Conservation (phyloP, 2,113 vertebrate species). For the Cololabis saira region DNA sequence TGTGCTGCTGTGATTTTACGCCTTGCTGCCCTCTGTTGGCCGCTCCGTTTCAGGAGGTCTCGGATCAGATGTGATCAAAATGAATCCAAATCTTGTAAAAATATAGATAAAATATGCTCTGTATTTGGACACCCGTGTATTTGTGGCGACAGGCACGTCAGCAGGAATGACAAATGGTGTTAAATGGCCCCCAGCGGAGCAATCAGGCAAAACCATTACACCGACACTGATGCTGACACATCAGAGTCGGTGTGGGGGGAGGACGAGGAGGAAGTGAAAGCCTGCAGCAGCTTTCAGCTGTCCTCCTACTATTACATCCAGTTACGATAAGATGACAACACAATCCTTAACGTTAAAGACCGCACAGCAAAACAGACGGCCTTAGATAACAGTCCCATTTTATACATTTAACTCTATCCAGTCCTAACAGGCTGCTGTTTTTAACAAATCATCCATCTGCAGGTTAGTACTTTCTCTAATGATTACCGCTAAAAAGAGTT, state of each 20-base stretch:
- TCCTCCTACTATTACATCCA: constrained; percentile 6
- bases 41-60: too few species aligned
- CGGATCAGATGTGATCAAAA: too few species aligned
- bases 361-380: too few species aligned
- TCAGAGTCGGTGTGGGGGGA: constrained; percentile 27
- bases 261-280: constrained; percentile 8
- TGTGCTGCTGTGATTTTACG: constrained; percentile 16
- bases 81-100: too few species aligned
- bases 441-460: too few species aligned
- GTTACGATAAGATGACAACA: not conserved
- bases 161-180: constrained; percentile 17
- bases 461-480: too few species aligned
- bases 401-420: too few species aligned
- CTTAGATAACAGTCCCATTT: too few species aligned
- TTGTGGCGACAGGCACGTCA: not conserved
- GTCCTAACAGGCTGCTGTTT: too few species aligned
- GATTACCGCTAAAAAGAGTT: too few species aligned
- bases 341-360: not conserved
- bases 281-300: constrained; percentile 18
- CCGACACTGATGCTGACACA: constrained; percentile 14
- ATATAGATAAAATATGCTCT: too few species aligned
- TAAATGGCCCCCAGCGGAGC: constrained; percentile 34
- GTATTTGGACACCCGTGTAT: not conserved
- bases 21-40: constrained; percentile 66
- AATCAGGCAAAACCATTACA: constrained; percentile 3